Evolutionary conservation across 2,888 invertebrate species (phyloP).

Genomic region (Oscheius myriophilus): DNA sequence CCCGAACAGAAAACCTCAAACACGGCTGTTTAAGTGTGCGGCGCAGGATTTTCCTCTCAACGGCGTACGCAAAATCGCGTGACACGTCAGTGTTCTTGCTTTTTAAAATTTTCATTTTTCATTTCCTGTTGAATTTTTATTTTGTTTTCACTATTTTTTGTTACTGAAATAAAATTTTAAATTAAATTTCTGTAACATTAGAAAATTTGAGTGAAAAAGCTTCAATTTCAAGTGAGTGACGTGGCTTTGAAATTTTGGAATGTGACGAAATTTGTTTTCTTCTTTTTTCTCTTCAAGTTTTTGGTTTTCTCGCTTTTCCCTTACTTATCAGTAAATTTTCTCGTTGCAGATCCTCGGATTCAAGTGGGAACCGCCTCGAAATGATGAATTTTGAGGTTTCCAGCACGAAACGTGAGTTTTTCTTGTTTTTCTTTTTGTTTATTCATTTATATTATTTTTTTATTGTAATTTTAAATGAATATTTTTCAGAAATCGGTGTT

Average conservation of each 20-base stretch:
- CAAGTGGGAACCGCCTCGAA: neutral
- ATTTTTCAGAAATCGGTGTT: slow-evolving; percentile 84
- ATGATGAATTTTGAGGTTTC: slow-evolving; percentile 65
- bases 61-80: slow-evolving; percentile 20
- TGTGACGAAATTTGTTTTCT: neutral
- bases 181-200: too few relatives aligned
- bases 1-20: too few relatives aligned
- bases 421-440: neutral
- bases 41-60: neutral
- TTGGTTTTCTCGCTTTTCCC: neutral
- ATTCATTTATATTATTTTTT: neutral
- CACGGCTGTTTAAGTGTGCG: neutral
- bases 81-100: slow-evolving; percentile 17
- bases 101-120: neutral
- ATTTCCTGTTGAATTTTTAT: too few relatives aligned
- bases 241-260: too few relatives aligned
- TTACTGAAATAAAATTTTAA: too few relatives aligned
- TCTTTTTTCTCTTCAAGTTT: neutral
- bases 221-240: neutral
- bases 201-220: neutral
- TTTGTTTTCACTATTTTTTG: neutral
- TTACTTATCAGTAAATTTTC: neutral
- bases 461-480: neutral
- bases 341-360: neutral
- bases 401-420: slow-evolving; percentile 57